These are phyloP conservation scores for Premnoplex brunnescens DNA, from an alignment of 2,797 vertebrate species.

Conservation along the genomic window DNA sequence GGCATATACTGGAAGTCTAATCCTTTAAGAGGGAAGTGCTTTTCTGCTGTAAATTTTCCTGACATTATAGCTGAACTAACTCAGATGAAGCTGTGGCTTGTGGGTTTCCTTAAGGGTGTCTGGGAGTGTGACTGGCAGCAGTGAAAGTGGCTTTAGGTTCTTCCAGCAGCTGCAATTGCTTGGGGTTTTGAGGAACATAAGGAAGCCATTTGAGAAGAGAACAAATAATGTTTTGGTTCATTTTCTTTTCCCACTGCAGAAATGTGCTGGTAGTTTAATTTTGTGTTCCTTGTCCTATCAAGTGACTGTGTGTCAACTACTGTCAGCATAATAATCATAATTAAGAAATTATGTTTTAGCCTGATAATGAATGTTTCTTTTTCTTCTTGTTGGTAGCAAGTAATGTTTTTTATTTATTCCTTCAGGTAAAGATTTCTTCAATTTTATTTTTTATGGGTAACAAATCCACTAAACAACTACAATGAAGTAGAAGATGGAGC, in stretches of 20 bases:
- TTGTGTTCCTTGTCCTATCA: background rate
- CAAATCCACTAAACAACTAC: background rate
- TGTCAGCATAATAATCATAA: background rate
- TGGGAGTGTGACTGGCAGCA: slow-evolving; percentile 70
- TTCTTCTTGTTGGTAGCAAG: background rate
- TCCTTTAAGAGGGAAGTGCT: background rate
- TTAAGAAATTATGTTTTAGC: background rate
- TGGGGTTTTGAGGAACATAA: slow-evolving; percentile 73
- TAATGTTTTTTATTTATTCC: background rate
- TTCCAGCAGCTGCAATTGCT: slow-evolving; percentile 23
- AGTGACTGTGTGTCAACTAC: background rate
- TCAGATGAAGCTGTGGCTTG: slow-evolving; percentile 49
- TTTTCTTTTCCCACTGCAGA: background rate
- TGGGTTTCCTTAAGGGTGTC: slow-evolving; percentile 66
- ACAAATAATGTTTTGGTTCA: slow-evolving; percentile 74
- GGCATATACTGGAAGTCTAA: background rate
- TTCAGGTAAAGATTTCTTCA: background rate
- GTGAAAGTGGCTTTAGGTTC: slow-evolving; percentile 70
- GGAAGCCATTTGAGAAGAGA: slow-evolving; percentile 86
- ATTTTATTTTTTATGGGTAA: background rate
- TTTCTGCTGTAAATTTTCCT: background rate
- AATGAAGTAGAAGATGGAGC: background rate
- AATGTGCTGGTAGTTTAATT: background rate
- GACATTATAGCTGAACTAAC: background rate
- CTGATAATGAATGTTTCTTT: background rate